Conservation (phyloP, 2,797 vertebrate genomes). For the Aplochiton taeniatus region DNA sequence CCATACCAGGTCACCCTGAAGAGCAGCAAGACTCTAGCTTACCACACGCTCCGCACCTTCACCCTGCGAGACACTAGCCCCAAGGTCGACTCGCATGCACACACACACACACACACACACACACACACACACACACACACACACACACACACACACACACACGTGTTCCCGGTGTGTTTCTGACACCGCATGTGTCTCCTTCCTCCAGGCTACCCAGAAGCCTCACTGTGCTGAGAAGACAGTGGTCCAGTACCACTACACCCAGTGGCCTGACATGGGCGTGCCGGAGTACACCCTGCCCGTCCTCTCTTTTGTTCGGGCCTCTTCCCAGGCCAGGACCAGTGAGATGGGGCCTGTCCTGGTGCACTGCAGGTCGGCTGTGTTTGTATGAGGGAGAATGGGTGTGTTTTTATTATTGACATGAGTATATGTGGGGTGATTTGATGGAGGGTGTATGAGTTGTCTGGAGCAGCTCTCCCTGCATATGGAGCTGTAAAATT, state of each 20-base stretch:
- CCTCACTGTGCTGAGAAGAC: constrained; percentile 80
- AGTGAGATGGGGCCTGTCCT: constrained; percentile 87
- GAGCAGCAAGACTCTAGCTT: constrained; percentile 84
- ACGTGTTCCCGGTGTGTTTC: neutral
- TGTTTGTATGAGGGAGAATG: constrained; percentile 70
- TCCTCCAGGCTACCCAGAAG: constrained; percentile 83
- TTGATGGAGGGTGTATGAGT: constrained; percentile 79
- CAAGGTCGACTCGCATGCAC: constrained; percentile 71
- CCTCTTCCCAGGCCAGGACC: constrained; percentile 81
- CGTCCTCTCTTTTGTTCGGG: constrained; percentile 89
- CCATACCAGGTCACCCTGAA: constrained; percentile 88
- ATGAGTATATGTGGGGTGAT: constrained; percentile 78
- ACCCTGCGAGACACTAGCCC: constrained; percentile 84
- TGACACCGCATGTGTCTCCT: neutral
- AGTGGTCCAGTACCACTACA: constrained; percentile 93
- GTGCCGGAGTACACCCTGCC: constrained; percentile 93
- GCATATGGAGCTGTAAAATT: too few species aligned
- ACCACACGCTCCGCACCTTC: constrained; percentile 90
- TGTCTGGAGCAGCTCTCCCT: constrained; percentile 58
- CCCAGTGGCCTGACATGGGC: constrained; percentile 98
- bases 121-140: neutral
- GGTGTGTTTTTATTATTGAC: constrained; percentile 68
- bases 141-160: neutral
- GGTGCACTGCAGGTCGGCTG: constrained; percentile 91
- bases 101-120: neutral